Evolutionary conservation across 2,888 invertebrate genomes (phyloP), one percentile per base, ranked within the genome.

Genomic region (Cephus nigrinus): DNA sequence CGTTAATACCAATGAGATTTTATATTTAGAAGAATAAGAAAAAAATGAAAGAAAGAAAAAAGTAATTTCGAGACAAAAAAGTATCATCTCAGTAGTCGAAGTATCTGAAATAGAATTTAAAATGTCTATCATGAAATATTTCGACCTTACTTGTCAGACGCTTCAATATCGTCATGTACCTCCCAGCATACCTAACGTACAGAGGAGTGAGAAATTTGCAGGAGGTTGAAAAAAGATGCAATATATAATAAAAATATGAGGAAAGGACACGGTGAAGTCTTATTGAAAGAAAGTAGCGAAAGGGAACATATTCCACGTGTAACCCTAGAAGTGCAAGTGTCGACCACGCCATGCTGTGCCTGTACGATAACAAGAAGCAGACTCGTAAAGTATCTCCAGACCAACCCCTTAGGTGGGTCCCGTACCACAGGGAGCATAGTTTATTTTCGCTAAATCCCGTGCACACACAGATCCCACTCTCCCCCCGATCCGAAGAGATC

Each of bases 371-470:
- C 71, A 71, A 12, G 71, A 31, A 33, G 33, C 31, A 71, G 33
- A 71, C 71, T 31, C 71, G 31, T 71, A 71, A 71, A 71, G 33
- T 33, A 71, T 71, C 71, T 33, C 71, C 5, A 12, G 71, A 31
- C 11, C 71, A 33, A 71, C 23, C 55, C 23, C 55, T 71, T 71
- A 31, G 71, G 71, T 31, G 32, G 31, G 31, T 15, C 32, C 71
- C 31, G 12, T 33, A 9, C 71, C 23, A 71, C 71, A 31, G 32
- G 71, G 32, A 33, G 71, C 12, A 55, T 23, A 33, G 71, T 71
- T 71, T 71, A 71, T 33, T 71, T 71, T 71, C 32, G 71, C 32
- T 71, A 71, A 71, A 31, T 32, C 71, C 71, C 12, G 31, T 71
- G 31, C 71, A 23, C 32, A 71, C 32, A 31, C 15, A 31, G 71